Conservation (phyloP, 2,797 vertebrate species). For the Centropyge bicolor region DNA sequence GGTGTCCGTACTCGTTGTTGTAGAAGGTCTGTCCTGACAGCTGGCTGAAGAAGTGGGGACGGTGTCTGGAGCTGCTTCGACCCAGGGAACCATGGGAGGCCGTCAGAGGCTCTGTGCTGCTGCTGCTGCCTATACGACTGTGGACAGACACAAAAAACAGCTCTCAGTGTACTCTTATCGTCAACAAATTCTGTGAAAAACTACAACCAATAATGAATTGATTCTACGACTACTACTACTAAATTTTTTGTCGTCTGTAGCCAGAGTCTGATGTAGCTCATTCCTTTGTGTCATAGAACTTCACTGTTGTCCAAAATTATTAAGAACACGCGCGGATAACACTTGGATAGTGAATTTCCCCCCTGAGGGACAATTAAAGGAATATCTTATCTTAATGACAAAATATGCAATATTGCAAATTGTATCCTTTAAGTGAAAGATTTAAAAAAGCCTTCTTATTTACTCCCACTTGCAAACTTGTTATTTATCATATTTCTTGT, state of each 20-base stretch:
- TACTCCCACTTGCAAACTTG: not conserved
- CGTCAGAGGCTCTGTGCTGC: conserved; percentile 83
- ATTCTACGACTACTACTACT: too few species aligned
- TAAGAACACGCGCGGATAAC: too few species aligned
- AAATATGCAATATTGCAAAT: not conserved
- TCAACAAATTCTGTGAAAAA: not conserved
- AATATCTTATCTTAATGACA: too few species aligned
- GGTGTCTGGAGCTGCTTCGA: conserved; percentile 79
- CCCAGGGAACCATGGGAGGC: conserved; percentile 75
- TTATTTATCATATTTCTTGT: too few species aligned
- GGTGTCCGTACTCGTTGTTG: conserved; percentile 96
- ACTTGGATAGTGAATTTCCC: too few species aligned
- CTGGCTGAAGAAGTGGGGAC: conserved; percentile 83
- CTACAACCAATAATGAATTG: not conserved
- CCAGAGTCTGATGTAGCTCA: too few species aligned
- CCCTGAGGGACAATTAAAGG: too few species aligned
- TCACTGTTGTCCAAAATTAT: too few species aligned
- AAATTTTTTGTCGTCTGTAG: too few species aligned
- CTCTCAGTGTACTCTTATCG: not conserved
- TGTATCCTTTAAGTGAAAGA: not conserved
- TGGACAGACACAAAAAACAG: not conserved
- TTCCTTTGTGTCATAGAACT: too few species aligned
- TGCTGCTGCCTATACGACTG: conserved; percentile 84
- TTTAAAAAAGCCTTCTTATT: not conserved
- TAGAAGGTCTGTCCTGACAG: conserved; percentile 95